phyloP scores from a whole-genome alignment of 2,888 invertebrate genomes.

The Phragmatobia fuliginosa region DNA sequence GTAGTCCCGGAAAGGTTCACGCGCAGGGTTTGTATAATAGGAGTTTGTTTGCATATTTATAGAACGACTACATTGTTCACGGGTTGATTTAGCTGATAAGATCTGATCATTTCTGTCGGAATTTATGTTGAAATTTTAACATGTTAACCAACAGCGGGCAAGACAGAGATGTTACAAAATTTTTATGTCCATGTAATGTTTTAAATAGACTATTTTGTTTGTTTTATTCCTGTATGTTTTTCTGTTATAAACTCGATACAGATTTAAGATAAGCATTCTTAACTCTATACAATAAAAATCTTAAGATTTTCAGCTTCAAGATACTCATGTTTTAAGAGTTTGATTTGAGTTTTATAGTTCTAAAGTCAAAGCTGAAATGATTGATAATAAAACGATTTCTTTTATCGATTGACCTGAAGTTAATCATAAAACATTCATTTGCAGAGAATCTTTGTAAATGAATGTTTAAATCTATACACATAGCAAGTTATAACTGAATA shows the following conservation, averaged over 20 bases:
- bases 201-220: not conserved
- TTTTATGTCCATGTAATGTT: not conserved
- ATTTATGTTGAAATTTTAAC: not conserved
- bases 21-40: slow-evolving; percentile 5
- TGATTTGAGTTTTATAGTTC: too few relatives aligned
- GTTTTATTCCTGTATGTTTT: not conserved
- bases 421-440: not conserved
- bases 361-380: too few relatives aligned
- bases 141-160: not conserved
- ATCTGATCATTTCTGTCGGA: slow-evolving; percentile 29
- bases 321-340: too few relatives aligned
- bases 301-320: too few relatives aligned
- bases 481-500: not conserved
- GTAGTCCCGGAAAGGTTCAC: slow-evolving; percentile 13
- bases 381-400: too few relatives aligned
- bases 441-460: too few relatives aligned
- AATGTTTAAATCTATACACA: not conserved
- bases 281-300: too few relatives aligned
- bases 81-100: slow-evolving; percentile 32
- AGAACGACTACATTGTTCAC: slow-evolving; percentile 22
- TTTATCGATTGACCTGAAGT: not conserved
- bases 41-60: slow-evolving; percentile 9
- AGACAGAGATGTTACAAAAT: not conserved
- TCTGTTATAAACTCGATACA: not conserved
- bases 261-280: too few relatives aligned